Conservation (phyloP, 2,797 vertebrate species). For the Coccyzus lansbergi region DNA sequence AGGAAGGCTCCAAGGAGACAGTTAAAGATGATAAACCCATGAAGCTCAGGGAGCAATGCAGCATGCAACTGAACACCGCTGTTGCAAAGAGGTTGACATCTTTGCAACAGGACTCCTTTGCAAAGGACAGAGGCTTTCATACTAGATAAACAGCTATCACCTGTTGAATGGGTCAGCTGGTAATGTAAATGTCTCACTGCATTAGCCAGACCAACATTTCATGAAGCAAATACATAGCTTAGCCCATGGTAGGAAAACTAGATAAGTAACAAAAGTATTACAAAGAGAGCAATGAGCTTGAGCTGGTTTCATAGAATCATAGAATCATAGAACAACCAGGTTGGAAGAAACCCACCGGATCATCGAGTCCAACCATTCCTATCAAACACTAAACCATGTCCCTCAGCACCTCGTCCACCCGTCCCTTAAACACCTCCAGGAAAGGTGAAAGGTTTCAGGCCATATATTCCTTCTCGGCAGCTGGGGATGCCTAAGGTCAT, state of each 20-base stretch:
- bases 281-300: neutral
- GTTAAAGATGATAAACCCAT: neutral
- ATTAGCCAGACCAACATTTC: neutral
- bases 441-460: too few species aligned
- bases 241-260: neutral
- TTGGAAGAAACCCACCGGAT: too few species aligned
- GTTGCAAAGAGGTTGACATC: neutral
- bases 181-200: neutral
- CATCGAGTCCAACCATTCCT: too few species aligned
- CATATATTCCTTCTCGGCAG: accelerated
- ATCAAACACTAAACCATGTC: too few species aligned
- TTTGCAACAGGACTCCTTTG: neutral
- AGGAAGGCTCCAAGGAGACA: neutral
- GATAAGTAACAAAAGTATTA: neutral
- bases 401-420: too few species aligned
- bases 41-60: neutral
- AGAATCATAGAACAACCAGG: too few species aligned
- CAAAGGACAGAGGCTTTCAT: neutral
- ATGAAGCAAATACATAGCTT: neutral
- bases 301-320: neutral
- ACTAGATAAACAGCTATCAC: neutral
- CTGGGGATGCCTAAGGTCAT: accelerated
- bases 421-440: too few species aligned
- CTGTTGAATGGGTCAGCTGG: neutral
- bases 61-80: neutral